Conservation (phyloP, 2,888 invertebrate genomes). For the Diarsia rubi region DNA sequence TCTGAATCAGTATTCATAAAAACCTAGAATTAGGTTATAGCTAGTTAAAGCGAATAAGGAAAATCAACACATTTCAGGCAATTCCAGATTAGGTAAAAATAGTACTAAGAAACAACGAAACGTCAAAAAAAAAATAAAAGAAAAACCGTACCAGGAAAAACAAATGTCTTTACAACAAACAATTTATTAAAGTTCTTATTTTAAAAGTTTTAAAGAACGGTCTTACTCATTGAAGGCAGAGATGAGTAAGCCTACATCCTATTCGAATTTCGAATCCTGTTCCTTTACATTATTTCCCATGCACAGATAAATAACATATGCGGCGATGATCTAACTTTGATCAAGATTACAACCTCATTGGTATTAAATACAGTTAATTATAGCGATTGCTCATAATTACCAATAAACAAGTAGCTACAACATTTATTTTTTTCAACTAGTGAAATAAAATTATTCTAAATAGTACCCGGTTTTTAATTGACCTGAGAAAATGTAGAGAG, state of each 20-base stretch:
- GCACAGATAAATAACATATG: slow-evolving; percentile 67
- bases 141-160: slow-evolving; percentile 38
- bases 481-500: slow-evolving; percentile 47
- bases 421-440: slow-evolving; percentile 49
- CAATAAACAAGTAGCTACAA: slow-evolving; percentile 63
- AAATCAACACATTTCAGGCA: slow-evolving; percentile 18
- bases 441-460: slow-evolving; percentile 52
- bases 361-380: slow-evolving; percentile 77
- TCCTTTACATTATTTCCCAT: slow-evolving; percentile 75
- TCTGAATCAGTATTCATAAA: neutral
- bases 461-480: slow-evolving; percentile 60
- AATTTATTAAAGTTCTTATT: slow-evolving; percentile 24
- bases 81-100: slow-evolving; percentile 4
- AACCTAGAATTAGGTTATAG: neutral
- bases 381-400: slow-evolving; percentile 75
- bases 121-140: slow-evolving; percentile 14
- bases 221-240: slow-evolving; percentile 70
- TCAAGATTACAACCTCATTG: slow-evolving; percentile 76
- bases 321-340: slow-evolving; percentile 78
- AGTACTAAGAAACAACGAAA: slow-evolving; percentile 18
- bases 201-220: slow-evolving; percentile 57
- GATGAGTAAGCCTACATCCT: slow-evolving; percentile 79
- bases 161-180: slow-evolving; percentile 9
- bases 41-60: neutral
- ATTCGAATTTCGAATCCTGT: slow-evolving; percentile 73